Evolutionary conservation across 2,888 invertebrate genomes (phyloP).

Genomic region (Xestobium rufovillosum): DNA sequence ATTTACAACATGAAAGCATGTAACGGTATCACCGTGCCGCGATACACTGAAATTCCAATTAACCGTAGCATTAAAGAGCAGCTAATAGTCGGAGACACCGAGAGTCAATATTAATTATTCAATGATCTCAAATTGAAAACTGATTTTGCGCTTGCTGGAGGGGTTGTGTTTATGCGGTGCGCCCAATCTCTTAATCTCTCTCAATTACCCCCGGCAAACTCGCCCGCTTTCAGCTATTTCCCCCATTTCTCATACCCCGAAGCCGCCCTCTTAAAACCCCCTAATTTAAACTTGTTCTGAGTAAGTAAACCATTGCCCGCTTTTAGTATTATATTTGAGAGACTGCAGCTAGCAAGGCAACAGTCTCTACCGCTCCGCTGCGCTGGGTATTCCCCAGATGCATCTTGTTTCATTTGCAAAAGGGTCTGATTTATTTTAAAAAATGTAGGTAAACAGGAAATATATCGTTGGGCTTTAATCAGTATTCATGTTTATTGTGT

Average conservation of each 20-base stretch:
- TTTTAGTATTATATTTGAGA: no score
- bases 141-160: conserved; percentile 33
- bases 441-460: no score
- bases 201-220: conserved; percentile 37
- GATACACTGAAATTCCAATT: conserved; percentile 25
- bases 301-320: no score
- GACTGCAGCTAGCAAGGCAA: no score
- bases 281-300: conserved; percentile 28
- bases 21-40: no score
- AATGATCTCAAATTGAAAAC: conserved; percentile 39
- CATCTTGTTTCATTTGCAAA: no score
- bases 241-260: conserved; percentile 22
- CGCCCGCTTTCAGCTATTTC: conserved; percentile 27
- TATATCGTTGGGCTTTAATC: no score
- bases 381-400: no score
- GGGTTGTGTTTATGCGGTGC: conserved; percentile 40
- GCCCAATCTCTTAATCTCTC: conserved; percentile 41
- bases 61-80: conserved; percentile 28
- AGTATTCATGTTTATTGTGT: no score
- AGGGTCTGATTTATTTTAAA: no score
- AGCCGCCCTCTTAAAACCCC: conserved; percentile 22
- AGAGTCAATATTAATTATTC: conserved; percentile 40
- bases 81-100: conserved; percentile 31
- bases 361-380: no score
- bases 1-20: no score